Evolutionary conservation across 2,888 invertebrate genomes (phyloP).

Genomic region (Parelbella ahira): DNA sequence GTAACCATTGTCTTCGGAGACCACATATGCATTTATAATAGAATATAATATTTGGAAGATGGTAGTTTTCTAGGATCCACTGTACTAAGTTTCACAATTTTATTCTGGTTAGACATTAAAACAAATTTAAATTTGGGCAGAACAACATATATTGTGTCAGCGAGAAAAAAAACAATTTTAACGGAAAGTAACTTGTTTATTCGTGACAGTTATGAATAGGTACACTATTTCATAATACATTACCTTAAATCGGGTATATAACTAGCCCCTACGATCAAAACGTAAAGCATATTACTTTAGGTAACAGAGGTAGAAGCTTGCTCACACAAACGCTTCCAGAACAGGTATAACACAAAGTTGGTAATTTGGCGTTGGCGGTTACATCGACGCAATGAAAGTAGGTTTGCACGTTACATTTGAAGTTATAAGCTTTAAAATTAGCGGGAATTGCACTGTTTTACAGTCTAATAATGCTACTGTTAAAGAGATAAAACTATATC

Average conservation of each 20-base stretch:
- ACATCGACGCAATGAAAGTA: conserved; percentile 15
- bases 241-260: conserved; percentile 29
- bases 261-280: conserved; percentile 33
- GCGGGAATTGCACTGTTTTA: conserved; percentile 67
- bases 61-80: no score
- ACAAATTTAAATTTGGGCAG: no score
- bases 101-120: no score
- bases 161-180: conserved; percentile 11
- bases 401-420: no score
- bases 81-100: no score
- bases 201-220: conserved; percentile 39
- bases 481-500: conserved; percentile 45
- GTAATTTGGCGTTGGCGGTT: conserved; percentile 11
- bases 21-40: no score
- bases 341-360: background rate
- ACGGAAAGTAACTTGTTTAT: conserved; percentile 62
- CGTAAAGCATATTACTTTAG: conserved; percentile 25
- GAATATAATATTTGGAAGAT: no score
- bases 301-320: conserved; percentile 26
- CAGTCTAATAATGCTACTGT: conserved; percentile 66
- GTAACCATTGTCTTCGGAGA: no score
- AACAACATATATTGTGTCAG: no score
- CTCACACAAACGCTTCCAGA: conserved; percentile 26
- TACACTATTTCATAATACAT: conserved; percentile 30
- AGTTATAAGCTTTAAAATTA: conserved; percentile 25